These are phyloP conservation scores for Andricus grossulariae DNA, from an alignment of 1,140 invertebrate genomes.

Conservation along the genomic window DNA sequence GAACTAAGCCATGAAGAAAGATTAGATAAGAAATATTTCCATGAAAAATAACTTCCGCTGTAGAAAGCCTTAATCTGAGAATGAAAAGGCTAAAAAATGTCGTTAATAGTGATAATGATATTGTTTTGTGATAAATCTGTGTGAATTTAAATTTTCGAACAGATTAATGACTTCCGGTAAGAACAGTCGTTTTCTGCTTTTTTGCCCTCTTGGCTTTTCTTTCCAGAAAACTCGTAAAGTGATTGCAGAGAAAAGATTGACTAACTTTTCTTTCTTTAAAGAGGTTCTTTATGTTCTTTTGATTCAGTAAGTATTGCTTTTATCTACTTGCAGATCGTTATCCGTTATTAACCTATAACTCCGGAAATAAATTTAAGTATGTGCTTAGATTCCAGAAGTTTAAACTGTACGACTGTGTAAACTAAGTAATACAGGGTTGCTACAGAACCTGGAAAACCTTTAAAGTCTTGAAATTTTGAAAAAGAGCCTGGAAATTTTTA, in stretches of 20 bases:
- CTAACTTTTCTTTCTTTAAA: background rate
- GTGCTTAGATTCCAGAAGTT: too few species aligned
- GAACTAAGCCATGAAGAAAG: slow-evolving; percentile 16
- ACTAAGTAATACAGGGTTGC: too few species aligned
- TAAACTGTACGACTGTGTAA: too few species aligned
- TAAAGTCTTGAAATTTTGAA: too few species aligned
- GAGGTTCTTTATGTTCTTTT: background rate
- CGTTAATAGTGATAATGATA: background rate
- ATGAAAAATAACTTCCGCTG: slow-evolving; percentile 21
- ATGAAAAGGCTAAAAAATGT: background rate
- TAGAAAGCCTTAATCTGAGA: background rate
- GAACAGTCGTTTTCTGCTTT: background rate
- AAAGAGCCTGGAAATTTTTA: too few species aligned
- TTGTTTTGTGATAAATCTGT: background rate
- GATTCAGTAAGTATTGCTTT: background rate
- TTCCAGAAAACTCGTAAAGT: background rate
- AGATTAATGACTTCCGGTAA: background rate
- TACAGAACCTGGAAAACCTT: too few species aligned
- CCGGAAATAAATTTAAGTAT: too few species aligned
- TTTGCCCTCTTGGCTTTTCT: background rate
- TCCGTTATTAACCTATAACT: too few species aligned
- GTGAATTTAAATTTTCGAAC: background rate
- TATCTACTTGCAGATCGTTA: background rate
- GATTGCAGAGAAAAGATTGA: slow-evolving; percentile 12
- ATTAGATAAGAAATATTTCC: slow-evolving; percentile 26